Conservation (phyloP, 2,113 vertebrate species). For the Pituophis catenifer region DNA sequence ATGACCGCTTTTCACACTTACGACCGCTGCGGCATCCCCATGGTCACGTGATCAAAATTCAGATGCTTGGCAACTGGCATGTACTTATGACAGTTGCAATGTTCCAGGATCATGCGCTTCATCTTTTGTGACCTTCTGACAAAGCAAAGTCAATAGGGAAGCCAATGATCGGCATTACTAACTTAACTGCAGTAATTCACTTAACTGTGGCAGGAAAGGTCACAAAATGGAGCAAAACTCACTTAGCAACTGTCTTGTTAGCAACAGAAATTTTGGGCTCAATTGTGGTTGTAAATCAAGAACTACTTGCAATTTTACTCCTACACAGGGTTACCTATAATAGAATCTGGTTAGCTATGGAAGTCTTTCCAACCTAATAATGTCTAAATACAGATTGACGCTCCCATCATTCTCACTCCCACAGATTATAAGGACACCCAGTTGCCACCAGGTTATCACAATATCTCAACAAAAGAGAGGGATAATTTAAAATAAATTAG, state of each 20-base stretch:
- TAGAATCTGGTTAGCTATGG: background rate
- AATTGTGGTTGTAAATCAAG: background rate
- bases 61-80: no score
- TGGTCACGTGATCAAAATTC: no score
- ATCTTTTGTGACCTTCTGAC: background rate
- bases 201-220: no score
- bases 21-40: background rate
- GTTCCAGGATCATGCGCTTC: no score
- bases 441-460: background rate
- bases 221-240: background rate
- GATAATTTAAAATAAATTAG: background rate
- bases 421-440: background rate
- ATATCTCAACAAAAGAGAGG: background rate
- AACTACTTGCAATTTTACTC: background rate
- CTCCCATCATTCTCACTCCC: background rate
- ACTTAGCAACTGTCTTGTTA: background rate
- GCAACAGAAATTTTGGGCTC: background rate
- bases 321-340: background rate
- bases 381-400: background rate
- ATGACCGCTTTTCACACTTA: no score
- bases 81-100: no score
- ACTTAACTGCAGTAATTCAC: background rate
- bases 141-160: background rate
- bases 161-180: background rate
- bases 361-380: background rate